Base-by-base conservation (phyloP, 2,797 vertebrate species). In the Okamejei kenojei region DNA sequence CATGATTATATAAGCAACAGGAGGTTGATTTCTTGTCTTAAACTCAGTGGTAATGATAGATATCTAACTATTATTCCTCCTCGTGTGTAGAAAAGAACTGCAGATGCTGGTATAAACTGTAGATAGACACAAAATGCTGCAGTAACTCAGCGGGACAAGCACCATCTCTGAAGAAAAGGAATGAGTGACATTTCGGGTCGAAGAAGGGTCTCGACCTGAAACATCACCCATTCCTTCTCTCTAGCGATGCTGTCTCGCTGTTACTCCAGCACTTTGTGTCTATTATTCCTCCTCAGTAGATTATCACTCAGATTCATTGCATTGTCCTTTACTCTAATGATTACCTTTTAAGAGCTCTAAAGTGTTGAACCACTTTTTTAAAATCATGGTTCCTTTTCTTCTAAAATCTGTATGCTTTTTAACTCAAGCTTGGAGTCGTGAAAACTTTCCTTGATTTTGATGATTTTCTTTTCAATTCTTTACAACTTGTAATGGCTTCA, bases 281-380 rank as follows among this genome's bases (percentile, higher is more conserved):
- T 29, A 84, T 84, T 61, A 58, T 84, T 61, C 81, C 26, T 29
- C 54, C 81, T 84, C 26, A 58, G 58, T 61, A 26, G 54, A 61
- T 84, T 84, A 84, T 84, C 23, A 29, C 81, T 84, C 54, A 84
- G 54, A 84, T 61, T 84, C 54, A 61, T 61, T 29, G 58, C 81
- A 29, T 10, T 10, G 17, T 61, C 81, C n/a, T 26, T 45, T 61
- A n/a, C 26, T 61, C 26, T 6, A 61, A 84, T 35, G 17, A 88
- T 88, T 68, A 63, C 5, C n/a, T 88, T 68, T 17, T n/a, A 88
- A 32, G 58, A 63, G 15, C 29, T 86, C 58, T 61, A 63, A 86
- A 86, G 32, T 65, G 63, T 65, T 26, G 61, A 65, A 17, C 9
- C 1, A 65, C 82, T 86, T 88, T 63, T 71, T 68, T 68, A 65